Evolutionary conservation across 2,888 invertebrate species (phyloP).

Genomic region (Mythimna vitellina): DNA sequence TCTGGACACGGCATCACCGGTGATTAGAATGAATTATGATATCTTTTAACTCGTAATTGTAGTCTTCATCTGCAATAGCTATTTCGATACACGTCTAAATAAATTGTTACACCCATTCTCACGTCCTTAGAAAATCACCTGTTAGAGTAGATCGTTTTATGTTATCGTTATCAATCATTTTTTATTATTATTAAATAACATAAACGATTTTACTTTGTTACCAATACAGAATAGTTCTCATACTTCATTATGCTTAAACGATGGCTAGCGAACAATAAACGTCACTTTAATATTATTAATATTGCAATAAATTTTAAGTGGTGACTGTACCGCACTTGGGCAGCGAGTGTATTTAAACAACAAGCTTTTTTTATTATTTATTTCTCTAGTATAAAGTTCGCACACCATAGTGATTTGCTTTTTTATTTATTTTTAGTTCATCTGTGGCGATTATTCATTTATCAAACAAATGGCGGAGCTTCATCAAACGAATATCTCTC

Average conservation of each 20-base stretch:
- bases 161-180: constrained; percentile 33
- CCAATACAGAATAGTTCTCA: constrained; percentile 35
- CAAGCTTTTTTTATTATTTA: constrained; percentile 75
- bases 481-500: constrained; percentile 81
- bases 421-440: constrained; percentile 73
- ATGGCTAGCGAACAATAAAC: constrained; percentile 70
- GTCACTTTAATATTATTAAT: constrained; percentile 77
- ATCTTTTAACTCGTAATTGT: constrained; percentile 39
- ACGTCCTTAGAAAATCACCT: not conserved
- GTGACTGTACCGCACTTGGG: constrained; percentile 72
- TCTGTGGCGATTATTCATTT: constrained; percentile 79
- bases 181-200: constrained; percentile 50
- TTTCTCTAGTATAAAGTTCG: constrained; percentile 76
- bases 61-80: constrained; percentile 24
- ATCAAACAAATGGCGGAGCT: constrained; percentile 83
- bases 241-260: constrained; percentile 49
- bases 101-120: constrained; percentile 4
- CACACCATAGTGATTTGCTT: constrained; percentile 71
- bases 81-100: constrained; percentile 21
- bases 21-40: constrained; percentile 52
- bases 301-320: constrained; percentile 74
- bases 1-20: constrained; percentile 47
- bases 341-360: constrained; percentile 74
- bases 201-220: constrained; percentile 48
- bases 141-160: not conserved